phyloP scores from a whole-genome alignment of 2,888 invertebrate genomes.

The Drosophila sordidapex region DNA sequence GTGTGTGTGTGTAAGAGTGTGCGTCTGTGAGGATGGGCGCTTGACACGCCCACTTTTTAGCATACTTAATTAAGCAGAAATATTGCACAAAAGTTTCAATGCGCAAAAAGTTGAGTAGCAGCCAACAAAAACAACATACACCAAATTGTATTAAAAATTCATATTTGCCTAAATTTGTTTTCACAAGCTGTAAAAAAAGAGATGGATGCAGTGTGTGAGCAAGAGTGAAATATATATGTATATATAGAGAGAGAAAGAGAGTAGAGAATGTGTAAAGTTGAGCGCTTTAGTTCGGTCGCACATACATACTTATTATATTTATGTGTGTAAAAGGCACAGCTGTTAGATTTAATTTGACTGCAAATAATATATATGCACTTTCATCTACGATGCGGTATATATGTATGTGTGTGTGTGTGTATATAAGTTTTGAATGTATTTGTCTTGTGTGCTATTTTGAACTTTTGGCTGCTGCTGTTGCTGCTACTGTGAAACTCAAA shows the following conservation, averaged over 20 bases:
- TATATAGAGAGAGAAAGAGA: background rate
- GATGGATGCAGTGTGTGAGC: background rate
- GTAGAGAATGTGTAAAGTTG: background rate
- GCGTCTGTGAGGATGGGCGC: background rate
- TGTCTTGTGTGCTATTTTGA: slow-evolving; percentile 64
- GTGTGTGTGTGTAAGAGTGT: background rate
- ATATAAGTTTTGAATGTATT: slow-evolving; percentile 42
- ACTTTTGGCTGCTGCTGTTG: slow-evolving; percentile 45
- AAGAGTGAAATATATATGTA: background rate
- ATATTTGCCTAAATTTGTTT: slow-evolving; percentile 76
- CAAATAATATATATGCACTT: slow-evolving; percentile 74
- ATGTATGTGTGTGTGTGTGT: slow-evolving; percentile 11
- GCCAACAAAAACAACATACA: slow-evolving; percentile 44
- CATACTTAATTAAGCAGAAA: slow-evolving; percentile 77
- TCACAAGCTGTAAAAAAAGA: slow-evolving; percentile 31
- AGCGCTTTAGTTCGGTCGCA: slow-evolving; percentile 15
- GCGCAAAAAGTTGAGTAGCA: slow-evolving; percentile 55
- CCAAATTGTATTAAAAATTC: slow-evolving; percentile 76
- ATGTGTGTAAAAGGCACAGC: slow-evolving; percentile 69
- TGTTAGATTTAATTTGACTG: slow-evolving; percentile 77
- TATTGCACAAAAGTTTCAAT: slow-evolving; percentile 61
- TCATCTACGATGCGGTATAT: slow-evolving; percentile 14
- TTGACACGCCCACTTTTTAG: slow-evolving; percentile 36
- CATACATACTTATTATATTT: background rate
- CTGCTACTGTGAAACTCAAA: slow-evolving; percentile 67